These are phyloP conservation scores for Papilio demoleus DNA, from an alignment of 2,888 invertebrate genomes.

Conservation along the genomic window DNA sequence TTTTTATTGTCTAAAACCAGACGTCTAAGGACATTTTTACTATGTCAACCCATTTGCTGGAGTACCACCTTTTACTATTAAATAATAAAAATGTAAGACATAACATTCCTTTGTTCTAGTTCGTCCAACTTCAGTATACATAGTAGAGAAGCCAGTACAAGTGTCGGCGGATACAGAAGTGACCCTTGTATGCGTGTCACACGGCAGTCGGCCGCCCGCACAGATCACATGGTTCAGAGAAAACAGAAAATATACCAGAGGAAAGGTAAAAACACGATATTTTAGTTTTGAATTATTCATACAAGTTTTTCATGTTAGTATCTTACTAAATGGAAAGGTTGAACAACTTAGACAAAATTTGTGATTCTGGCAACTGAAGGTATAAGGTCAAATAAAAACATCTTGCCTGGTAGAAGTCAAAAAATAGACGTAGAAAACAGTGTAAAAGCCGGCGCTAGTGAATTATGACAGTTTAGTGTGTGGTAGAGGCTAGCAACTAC, in stretches of 20 bases:
- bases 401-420: too few relatives aligned
- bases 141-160: constrained; percentile 89
- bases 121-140: constrained; percentile 89
- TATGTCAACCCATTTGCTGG: too few relatives aligned
- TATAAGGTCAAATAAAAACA: too few relatives aligned
- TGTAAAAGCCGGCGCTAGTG: too few relatives aligned
- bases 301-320: not conserved
- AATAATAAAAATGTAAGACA: too few relatives aligned
- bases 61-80: too few relatives aligned
- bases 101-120: constrained; percentile 78
- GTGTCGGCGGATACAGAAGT: constrained; percentile 91
- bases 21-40: too few relatives aligned
- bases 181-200: constrained; percentile 90
- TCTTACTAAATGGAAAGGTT: not conserved
- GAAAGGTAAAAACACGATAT: constrained; percentile 82
- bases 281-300: not conserved
- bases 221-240: constrained; percentile 92
- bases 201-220: constrained; percentile 93
- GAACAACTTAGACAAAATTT: not conserved
- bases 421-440: too few relatives aligned
- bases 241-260: constrained; percentile 88
- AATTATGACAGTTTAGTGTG: too few relatives aligned
- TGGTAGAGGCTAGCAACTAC: too few relatives aligned
- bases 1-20: too few relatives aligned
- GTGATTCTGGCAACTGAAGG: too few relatives aligned